Conservation (phyloP, 2,888 invertebrate species). For the Anarsia innoxiella region DNA sequence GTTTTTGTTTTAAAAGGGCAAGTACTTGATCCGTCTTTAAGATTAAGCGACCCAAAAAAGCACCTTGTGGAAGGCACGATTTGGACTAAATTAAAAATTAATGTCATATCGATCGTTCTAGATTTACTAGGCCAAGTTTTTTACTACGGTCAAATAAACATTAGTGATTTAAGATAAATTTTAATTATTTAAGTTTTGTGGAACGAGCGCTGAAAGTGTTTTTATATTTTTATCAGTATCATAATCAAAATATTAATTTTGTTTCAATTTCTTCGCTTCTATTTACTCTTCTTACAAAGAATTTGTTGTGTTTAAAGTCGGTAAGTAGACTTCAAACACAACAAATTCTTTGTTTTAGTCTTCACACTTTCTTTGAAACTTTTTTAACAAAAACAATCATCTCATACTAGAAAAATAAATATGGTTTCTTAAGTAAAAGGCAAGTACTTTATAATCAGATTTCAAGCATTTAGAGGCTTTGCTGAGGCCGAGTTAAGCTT, state of each 20-base stretch:
- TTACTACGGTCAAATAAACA: constrained; percentile 20
- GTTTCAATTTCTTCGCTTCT: too few species aligned
- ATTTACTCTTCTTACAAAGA: too few species aligned
- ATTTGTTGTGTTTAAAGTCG: too few species aligned
- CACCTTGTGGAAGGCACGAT: constrained; percentile 35
- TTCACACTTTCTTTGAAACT: too few species aligned
- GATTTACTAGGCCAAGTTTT: constrained; percentile 28
- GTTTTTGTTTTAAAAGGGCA: constrained; percentile 2
- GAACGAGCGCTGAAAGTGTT: too few species aligned
- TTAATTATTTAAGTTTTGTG: too few species aligned
- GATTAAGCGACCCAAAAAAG: constrained; percentile 15
- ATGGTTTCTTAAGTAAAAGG: constrained; percentile 26
- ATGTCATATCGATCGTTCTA: constrained; percentile 39
- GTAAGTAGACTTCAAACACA: too few species aligned
- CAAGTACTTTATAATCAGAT: constrained; percentile 40
- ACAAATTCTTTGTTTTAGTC: too few species aligned
- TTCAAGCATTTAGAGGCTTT: constrained; percentile 39
- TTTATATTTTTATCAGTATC: too few species aligned
- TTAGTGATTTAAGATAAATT: constrained; percentile 10
- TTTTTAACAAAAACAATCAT: too few species aligned
- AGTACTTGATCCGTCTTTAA: background rate
- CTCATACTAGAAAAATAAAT: too few species aligned
- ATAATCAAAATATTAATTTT: too few species aligned
- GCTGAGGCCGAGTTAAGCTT: constrained; percentile 44
- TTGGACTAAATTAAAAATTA: constrained; percentile 48